These are phyloP conservation scores for Engystomops pustulosus DNA, from an alignment of 2,113 vertebrate species.

Conservation along the genomic window DNA sequence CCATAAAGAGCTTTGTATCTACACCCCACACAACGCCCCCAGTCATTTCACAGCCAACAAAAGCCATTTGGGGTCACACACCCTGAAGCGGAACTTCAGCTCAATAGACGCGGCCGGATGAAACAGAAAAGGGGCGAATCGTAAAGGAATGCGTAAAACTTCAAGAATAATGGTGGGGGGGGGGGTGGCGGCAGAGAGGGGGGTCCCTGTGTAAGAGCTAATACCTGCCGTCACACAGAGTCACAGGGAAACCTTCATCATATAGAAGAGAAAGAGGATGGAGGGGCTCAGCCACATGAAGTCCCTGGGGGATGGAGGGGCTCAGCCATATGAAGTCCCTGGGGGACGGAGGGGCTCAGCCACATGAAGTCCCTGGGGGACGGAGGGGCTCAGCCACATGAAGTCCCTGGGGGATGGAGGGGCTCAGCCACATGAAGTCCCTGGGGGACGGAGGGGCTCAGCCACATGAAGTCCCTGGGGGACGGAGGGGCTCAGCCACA, in stretches of 20 bases:
- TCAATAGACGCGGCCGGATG: conserved; percentile 13
- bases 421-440: no score
- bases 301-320: no score
- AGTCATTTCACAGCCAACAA: conserved; percentile 36
- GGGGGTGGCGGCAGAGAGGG: background rate
- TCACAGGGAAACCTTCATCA: background rate
- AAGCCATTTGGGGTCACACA: conserved; percentile 43
- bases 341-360: no score
- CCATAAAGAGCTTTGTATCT: conserved; percentile 12
- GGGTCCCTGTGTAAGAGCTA: background rate
- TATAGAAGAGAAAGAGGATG: no score
- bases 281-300: no score
- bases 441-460: no score
- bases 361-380: no score
- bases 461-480: no score
- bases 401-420: no score
- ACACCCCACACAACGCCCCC: background rate
- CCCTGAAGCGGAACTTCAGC: conserved; percentile 40
- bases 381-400: no score
- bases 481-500: no score
- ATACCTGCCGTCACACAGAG: background rate
- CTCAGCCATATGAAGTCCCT: no score
- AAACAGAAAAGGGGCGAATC: conserved; percentile 11
- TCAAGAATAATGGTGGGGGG: background rate
- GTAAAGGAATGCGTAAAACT: conserved; percentile 33